Evolutionary conservation across 2,888 invertebrate species (phyloP).

Genomic region (Galerucella calmariensis): DNA sequence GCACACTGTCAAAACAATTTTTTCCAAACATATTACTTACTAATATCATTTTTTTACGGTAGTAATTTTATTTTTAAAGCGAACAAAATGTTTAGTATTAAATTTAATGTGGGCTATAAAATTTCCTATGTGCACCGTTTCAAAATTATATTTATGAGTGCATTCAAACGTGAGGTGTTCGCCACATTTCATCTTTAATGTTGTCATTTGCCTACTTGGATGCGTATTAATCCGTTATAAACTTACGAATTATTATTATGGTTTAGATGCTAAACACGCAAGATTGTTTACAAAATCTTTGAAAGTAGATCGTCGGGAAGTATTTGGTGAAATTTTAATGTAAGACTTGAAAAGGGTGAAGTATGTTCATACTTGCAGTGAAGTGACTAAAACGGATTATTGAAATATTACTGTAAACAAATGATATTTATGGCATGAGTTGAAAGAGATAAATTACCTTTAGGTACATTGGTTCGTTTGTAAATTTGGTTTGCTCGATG

Average conservation of each 20-base stretch:
- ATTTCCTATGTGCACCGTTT: constrained; percentile 16
- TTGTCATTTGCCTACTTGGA: constrained; percentile 10
- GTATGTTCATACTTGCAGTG: no score
- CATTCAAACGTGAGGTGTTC: constrained; percentile 10
- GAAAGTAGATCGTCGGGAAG: background rate
- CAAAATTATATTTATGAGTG: constrained; percentile 22
- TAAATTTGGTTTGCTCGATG: no score
- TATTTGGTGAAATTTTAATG: background rate
- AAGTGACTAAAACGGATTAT: no score
- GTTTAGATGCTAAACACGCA: background rate
- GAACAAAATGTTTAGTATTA: constrained; percentile 8
- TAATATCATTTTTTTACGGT: no score
- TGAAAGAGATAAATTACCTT: no score
- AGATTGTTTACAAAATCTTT: background rate
- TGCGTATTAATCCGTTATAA: background rate
- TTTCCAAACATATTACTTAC: background rate
- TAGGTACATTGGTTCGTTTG: no score
- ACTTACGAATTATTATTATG: constrained; percentile 3
- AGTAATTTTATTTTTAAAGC: background rate
- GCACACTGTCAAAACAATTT: constrained; percentile 6
- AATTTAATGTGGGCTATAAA: constrained; percentile 23
- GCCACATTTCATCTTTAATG: constrained; percentile 1
- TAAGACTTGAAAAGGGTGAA: background rate
- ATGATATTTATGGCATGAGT: no score
- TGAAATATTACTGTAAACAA: no score